A percentile compares a stretch with the other conserved stretches of the same genome.
Conservation (phyloP, 2,888 invertebrate species). For the Malacosoma neustria region DNA sequence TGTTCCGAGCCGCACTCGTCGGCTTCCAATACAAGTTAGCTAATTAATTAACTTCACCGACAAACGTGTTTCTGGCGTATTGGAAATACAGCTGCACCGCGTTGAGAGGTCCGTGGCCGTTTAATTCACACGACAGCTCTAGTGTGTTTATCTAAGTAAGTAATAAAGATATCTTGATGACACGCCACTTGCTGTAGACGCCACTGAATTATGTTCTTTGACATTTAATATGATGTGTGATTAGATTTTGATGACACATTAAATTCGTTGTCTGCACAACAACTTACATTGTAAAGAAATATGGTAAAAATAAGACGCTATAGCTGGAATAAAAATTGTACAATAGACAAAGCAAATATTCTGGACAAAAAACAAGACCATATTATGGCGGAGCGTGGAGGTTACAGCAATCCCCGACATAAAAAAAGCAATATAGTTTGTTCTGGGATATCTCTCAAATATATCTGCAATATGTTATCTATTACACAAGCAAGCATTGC, state of each 20-base stretch:
- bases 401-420: too few species aligned
- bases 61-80: constrained; percentile 2
- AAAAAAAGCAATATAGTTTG: too few species aligned
- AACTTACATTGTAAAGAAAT: too few species aligned
- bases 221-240: constrained; percentile 6
- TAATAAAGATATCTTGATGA: constrained; percentile 55
- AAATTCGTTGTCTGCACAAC: neutral
- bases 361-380: too few species aligned
- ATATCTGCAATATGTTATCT: too few species aligned
- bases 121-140: constrained; percentile 50
- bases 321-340: too few species aligned
- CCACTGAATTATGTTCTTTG: constrained; percentile 20
- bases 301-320: too few species aligned
- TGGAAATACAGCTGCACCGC: constrained; percentile 9
- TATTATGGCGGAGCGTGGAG: too few species aligned
- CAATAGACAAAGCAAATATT: too few species aligned
- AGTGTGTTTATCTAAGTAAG: constrained; percentile 47
- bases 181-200: constrained; percentile 17
- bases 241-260: neutral
- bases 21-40: constrained; percentile 20
- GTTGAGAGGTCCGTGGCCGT: constrained; percentile 42
- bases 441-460: too few species aligned
- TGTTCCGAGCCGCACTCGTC: constrained; percentile 19
- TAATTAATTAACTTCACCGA: constrained; percentile 17
- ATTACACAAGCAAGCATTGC: too few species aligned